These are phyloP conservation scores for Psophia crepitans DNA, from an alignment of 2,113 vertebrate species.

Conservation along the genomic window DNA sequence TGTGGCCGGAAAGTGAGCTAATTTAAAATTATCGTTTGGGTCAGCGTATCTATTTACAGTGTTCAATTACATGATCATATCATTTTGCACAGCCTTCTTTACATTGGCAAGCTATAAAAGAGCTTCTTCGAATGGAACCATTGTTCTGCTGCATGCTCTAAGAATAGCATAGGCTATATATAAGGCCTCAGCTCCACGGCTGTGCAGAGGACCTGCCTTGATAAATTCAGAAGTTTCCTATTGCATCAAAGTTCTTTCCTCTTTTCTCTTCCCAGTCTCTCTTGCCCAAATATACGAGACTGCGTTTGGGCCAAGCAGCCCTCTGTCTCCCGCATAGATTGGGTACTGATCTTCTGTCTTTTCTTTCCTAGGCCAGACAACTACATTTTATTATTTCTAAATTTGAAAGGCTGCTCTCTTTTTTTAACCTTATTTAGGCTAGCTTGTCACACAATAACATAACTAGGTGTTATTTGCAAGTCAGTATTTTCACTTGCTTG, in stretches of 20 bases:
- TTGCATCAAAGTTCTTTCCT: conserved; percentile 69
- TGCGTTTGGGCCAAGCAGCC: neutral
- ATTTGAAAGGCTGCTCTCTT: neutral
- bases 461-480: neutral
- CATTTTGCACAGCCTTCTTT: conserved; percentile 63
- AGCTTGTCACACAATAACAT: neutral
- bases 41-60: conserved; percentile 44
- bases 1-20: conserved; percentile 33
- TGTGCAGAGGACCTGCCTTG: neutral
- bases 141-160: conserved; percentile 44
- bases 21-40: conserved; percentile 30
- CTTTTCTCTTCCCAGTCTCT: neutral
- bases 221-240: conserved; percentile 65
- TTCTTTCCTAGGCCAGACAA: neutral
- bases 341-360: neutral
- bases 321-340: neutral
- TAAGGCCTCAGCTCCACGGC: conserved; percentile 7
- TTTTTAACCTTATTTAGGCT: neutral
- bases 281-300: conserved; percentile 7
- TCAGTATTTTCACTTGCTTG: neutral
- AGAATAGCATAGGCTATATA: conserved; percentile 54
- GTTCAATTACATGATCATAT: conserved; percentile 59
- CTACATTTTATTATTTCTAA: neutral
- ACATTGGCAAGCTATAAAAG: conserved; percentile 67
- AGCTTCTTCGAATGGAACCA: conserved; percentile 24